These are phyloP conservation scores for Cacoxenus indagator DNA, from an alignment of 2,888 invertebrate genomes.

Conservation along the genomic window DNA sequence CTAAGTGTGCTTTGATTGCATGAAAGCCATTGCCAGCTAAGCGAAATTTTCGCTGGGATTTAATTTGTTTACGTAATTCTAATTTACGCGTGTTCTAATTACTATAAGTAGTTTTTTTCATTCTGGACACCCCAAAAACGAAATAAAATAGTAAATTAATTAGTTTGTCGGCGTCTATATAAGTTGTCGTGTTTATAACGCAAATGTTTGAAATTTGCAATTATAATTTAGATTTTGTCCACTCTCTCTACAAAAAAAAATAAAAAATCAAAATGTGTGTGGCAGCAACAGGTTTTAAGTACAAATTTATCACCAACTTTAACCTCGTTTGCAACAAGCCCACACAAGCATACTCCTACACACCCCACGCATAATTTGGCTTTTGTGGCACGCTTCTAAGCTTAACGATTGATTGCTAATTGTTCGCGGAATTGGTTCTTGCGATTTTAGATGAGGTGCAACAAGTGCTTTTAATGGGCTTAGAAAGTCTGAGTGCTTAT, in stretches of 20 bases:
- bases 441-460: not conserved
- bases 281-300: slow-evolving; percentile 41
- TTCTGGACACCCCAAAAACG: not conserved
- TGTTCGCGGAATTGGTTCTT: not conserved
- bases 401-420: not conserved
- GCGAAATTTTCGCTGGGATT: too few species aligned
- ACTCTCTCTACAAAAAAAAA: not conserved
- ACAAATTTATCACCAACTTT: not conserved
- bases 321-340: not conserved
- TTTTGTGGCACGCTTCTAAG: not conserved
- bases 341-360: not conserved
- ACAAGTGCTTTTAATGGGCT: slow-evolving; percentile 15
- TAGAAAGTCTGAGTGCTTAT: too few species aligned
- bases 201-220: slow-evolving; percentile 56
- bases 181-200: slow-evolving; percentile 40
- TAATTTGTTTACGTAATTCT: slow-evolving; percentile 57
- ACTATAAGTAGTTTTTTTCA: slow-evolving; percentile 41
- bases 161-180: not conserved
- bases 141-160: too few species aligned
- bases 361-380: not conserved
- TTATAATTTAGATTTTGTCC: slow-evolving; percentile 39
- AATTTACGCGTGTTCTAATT: slow-evolving; percentile 59
- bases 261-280: not conserved
- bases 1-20: slow-evolving; percentile 14
- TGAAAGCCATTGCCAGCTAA: slow-evolving; percentile 40